These are phyloP conservation scores for Semnornis frantzii DNA, from an alignment of 2,113 vertebrate genomes.

Conservation along the genomic window DNA sequence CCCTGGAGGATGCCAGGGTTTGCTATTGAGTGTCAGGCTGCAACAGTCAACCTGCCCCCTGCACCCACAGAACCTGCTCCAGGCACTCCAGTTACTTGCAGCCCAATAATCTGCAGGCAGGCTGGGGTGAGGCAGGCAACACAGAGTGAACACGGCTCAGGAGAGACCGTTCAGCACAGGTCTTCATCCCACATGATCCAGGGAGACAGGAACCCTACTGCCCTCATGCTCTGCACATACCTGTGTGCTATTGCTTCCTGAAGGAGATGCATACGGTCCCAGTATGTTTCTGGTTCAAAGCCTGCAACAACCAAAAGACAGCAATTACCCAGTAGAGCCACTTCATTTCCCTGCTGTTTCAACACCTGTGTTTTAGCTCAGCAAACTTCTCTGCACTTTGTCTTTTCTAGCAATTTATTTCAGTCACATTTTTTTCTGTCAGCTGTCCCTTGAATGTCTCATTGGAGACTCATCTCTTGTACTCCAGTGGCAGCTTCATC, in stretches of 20 bases:
- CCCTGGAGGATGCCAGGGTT: neutral
- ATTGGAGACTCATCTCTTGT: neutral
- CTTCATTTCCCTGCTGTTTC: neutral
- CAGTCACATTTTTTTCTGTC: neutral
- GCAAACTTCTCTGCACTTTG: neutral
- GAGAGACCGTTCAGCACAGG: neutral
- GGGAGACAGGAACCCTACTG: neutral
- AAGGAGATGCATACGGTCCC: constrained; percentile 97
- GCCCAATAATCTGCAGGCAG: neutral
- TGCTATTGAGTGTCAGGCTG: neutral
- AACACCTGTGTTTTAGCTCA: neutral
- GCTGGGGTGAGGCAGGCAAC: neutral
- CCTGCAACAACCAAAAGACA: constrained; percentile 72
- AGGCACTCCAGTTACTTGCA: neutral
- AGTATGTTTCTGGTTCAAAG: constrained; percentile 96
- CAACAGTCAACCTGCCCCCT: neutral
- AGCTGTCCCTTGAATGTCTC: neutral
- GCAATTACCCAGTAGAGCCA: neutral
- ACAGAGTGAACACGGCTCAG: neutral
- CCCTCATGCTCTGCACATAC: constrained; percentile 57
- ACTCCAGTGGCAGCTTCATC: neutral
- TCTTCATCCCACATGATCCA: neutral
- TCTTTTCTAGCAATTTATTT: neutral
- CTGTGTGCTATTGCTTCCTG: constrained; percentile 95
- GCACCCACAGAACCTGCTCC: neutral